Conservation (phyloP, 2,113 vertebrate species). For the Megaceryle torquata region DNA sequence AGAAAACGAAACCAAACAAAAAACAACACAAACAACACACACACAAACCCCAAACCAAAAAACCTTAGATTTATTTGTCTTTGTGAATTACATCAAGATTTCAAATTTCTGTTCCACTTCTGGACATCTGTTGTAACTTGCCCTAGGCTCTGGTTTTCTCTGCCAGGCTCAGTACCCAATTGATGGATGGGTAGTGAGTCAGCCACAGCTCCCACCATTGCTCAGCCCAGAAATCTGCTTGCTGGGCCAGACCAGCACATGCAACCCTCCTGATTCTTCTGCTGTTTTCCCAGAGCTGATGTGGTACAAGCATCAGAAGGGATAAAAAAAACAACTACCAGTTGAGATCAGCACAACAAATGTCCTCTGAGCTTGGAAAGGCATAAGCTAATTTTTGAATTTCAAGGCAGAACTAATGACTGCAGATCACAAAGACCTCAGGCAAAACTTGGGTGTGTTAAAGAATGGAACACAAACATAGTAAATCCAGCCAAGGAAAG, state of each 20-base stretch:
- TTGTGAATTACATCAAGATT: not conserved
- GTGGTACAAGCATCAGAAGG: not conserved
- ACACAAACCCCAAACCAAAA: not conserved
- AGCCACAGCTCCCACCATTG: not conserved
- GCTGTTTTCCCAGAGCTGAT: not conserved
- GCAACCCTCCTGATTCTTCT: not conserved
- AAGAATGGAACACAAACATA: not conserved
- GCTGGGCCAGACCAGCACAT: not conserved
- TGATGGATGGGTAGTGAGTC: not conserved
- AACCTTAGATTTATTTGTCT: not conserved
- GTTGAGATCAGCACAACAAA: not conserved
- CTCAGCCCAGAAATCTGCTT: not conserved
- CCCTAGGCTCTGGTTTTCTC: not conserved
- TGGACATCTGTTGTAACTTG: not conserved
- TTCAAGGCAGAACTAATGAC: not conserved
- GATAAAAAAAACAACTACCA: not conserved
- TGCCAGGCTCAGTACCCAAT: not conserved
- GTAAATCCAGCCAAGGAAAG: not conserved
- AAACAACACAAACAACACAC: no score
- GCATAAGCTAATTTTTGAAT: not conserved
- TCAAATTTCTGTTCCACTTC: not conserved
- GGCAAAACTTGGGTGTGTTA: not conserved
- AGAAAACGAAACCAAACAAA: not conserved
- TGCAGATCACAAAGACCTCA: not conserved
- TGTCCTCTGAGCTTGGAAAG: not conserved